Conservation (phyloP, 2,888 invertebrate species). For the Chymomyza caudatula region DNA sequence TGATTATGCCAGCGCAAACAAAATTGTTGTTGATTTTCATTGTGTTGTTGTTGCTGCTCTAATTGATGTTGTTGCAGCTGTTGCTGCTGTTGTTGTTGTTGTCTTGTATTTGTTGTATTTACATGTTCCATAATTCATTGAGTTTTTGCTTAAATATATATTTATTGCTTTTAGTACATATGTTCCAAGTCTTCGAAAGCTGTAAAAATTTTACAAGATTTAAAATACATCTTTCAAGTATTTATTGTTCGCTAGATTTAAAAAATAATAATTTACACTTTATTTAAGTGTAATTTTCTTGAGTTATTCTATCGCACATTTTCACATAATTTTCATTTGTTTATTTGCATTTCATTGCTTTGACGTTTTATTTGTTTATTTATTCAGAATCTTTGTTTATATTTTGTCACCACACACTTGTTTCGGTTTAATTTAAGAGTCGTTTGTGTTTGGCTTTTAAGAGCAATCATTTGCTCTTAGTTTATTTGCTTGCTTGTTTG, state of each 20-base stretch:
- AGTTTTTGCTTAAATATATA: slow-evolving; percentile 18
- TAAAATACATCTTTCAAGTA: background rate
- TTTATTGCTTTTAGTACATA: slow-evolving; percentile 20
- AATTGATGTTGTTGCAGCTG: slow-evolving; percentile 78
- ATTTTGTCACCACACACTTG: slow-evolving; percentile 27
- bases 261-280: background rate
- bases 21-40: slow-evolving; percentile 83
- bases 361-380: slow-evolving; percentile 10
- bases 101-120: slow-evolving; percentile 66
- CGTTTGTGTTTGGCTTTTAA: slow-evolving; percentile 38
- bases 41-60: slow-evolving; percentile 61
- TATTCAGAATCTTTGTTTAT: slow-evolving; percentile 20
- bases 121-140: slow-evolving; percentile 76
- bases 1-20: slow-evolving; percentile 92
- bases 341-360: slow-evolving; percentile 19
- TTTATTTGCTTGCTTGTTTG: slow-evolving; percentile 38
- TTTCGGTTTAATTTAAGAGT: slow-evolving; percentile 11
- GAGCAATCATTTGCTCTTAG: slow-evolving; percentile 54
- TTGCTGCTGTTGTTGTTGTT: slow-evolving; percentile 55
- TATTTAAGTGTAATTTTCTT: background rate
- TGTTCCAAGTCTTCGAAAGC: background rate
- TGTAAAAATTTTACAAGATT: background rate
- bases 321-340: slow-evolving; percentile 19
- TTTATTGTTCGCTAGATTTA: background rate
- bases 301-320: slow-evolving; percentile 6